Percentiles rank a stretch among this genome's conserved stretches.
Evolutionary conservation across 2,888 invertebrate genomes (phyloP).

Genomic region (Acanthosepion pharaonis): DNA sequence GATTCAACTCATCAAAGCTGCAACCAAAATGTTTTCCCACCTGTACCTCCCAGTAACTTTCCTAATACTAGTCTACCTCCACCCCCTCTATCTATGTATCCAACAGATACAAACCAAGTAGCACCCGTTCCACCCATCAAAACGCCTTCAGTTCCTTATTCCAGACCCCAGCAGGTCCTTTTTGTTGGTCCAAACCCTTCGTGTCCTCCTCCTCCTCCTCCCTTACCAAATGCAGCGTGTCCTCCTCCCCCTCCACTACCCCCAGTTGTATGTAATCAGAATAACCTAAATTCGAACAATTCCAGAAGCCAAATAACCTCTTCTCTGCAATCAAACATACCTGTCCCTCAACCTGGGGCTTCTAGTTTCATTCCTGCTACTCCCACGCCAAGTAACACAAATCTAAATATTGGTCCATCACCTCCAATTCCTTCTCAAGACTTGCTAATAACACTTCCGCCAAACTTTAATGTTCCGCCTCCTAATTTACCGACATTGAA

Average conservation of each 20-base stretch:
- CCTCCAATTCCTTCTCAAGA: neutral
- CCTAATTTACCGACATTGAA: neutral
- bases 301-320: too few relatives aligned
- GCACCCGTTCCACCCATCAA: neutral
- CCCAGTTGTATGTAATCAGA: too few relatives aligned
- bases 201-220: constrained; percentile 36
- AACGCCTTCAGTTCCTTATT: neutral
- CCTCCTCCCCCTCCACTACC: neutral
- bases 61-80: constrained; percentile 23
- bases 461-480: constrained; percentile 13
- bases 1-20: too few relatives aligned
- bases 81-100: neutral
- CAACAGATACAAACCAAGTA: neutral
- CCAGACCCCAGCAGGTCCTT: neutral
- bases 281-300: too few relatives aligned
- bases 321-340: too few relatives aligned
- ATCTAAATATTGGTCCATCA: neutral
- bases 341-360: too few relatives aligned
- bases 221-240: neutral
- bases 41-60: neutral
- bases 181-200: too few relatives aligned
- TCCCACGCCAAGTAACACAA: neutral
- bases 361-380: neutral
- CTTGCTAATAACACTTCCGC: neutral
- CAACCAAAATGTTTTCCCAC: too few relatives aligned